Evolutionary conservation across 2,797 vertebrate species (phyloP).

Genomic region (Spinus olivaceus): DNA sequence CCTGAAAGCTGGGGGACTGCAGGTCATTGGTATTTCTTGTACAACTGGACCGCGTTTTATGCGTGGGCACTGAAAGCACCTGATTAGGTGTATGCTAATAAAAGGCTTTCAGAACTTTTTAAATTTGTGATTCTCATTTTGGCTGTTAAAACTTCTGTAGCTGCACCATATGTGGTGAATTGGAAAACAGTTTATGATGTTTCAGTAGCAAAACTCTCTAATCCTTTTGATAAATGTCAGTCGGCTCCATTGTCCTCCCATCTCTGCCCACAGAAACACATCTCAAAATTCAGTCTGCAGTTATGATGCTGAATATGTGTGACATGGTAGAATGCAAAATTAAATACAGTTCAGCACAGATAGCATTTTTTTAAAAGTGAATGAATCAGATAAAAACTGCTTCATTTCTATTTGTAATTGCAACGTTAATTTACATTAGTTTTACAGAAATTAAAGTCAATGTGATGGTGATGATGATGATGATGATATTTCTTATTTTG

Average conservation of each 20-base stretch:
- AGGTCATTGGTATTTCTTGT: not conserved
- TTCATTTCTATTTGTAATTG: conserved; percentile 33
- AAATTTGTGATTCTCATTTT: not conserved
- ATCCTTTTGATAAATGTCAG: not conserved
- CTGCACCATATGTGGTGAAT: rapidly evolving
- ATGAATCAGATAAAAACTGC: conserved; percentile 11
- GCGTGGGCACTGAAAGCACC: not conserved
- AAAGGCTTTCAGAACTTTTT: not conserved
- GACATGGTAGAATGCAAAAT: conserved; percentile 21
- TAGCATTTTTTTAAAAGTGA: conserved; percentile 39
- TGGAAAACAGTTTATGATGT: not conserved
- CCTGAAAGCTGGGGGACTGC: not conserved
- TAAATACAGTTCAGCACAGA: conserved; percentile 66
- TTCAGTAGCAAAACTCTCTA: not conserved
- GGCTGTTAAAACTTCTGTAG: not conserved
- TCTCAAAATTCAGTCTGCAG: not conserved
- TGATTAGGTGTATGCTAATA: not conserved
- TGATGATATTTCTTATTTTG: conserved; percentile 9
- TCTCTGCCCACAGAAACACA: not conserved
- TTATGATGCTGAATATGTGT: not conserved
- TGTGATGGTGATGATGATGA: not conserved
- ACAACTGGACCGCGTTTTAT: not conserved
- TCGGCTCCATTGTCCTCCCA: not conserved
- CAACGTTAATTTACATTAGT: conserved; percentile 64
- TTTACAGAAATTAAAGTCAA: conserved; percentile 53